Base-by-base conservation (phyloP, 2,797 vertebrate genomes). In the Gila robusta region DNA sequence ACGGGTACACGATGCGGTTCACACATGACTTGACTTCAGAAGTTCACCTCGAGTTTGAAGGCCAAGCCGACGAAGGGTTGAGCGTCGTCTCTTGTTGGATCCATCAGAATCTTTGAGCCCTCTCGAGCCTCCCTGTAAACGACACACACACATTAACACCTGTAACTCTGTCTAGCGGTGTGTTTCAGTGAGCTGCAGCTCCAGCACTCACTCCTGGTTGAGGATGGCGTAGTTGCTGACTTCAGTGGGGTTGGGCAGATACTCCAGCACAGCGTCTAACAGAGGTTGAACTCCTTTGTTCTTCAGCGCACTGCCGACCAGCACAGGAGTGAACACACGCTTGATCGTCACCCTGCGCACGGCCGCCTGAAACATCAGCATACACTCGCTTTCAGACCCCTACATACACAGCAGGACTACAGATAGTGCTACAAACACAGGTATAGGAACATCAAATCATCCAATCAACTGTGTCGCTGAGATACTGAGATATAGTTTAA, bases 241-340 rank as follows among this genome's bases (percentile, higher is more conserved):
- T 92, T 99, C 97, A 0, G 96, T 96, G 11, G 98, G 98, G 83
- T 98, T 96, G 0, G 98, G 98, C 71, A 99, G 95, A 81, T 97
- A 99, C 11, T 98, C 97, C 87, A 99, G 90, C 56, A 96, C 94
- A 0, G 97, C 98, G 23, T 99, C 94, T 89, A 99, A 89, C 6
- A 99, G 93, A 0, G 97, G 98, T 89, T 99, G 98, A 2, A 99
- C 96, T 0, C 98, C 98, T 91, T 98, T 99, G 93, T 99, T 99
- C 93, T 97, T 99, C 90, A 99, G 74, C 10, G 98, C 98, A 10
- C 97, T 98, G 87, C 98, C 98, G 89, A 99, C 93, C 56, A 99
- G 92, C 10, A 99, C 98, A 0, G 98, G 98, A 5, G 94, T 95
- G 91, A 99, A 99, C 71, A 94, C 90, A 49, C 96, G 97, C 89